Conservation (phyloP, 2,797 vertebrate species). For the Silurus lanzhouensis region DNA sequence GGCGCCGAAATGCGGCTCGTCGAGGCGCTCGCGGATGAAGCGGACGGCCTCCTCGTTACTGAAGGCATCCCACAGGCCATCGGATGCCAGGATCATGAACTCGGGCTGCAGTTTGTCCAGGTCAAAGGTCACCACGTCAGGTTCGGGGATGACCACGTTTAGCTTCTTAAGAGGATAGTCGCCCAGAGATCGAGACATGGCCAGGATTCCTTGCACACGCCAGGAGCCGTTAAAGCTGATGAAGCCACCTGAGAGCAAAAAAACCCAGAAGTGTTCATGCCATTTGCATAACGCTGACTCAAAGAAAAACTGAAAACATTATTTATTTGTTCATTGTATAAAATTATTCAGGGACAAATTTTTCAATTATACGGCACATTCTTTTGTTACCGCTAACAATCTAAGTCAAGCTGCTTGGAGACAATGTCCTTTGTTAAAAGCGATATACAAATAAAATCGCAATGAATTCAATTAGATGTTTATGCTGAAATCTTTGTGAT, state of each 20-base stretch:
- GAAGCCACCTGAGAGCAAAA: constrained; percentile 83
- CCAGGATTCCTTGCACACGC: constrained; percentile 96
- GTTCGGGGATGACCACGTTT: constrained; percentile 90
- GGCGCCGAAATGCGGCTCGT: constrained; percentile 95
- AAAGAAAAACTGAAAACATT: not conserved
- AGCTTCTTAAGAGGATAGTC: constrained; percentile 97
- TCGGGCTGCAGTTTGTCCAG: constrained; percentile 96
- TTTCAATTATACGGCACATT: too few species aligned
- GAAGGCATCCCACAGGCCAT: constrained; percentile 97
- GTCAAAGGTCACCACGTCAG: constrained; percentile 94
- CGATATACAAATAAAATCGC: too few species aligned
- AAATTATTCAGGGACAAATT: too few species aligned
- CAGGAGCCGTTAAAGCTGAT: constrained; percentile 98
- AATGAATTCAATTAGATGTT: too few species aligned
- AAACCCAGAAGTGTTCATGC: not conserved
- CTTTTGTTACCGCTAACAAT: too few species aligned
- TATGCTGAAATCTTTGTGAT: too few species aligned
- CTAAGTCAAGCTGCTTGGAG: too few species aligned
- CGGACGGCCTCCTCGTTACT: constrained; percentile 96
- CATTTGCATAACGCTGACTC: not conserved
- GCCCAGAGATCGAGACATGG: constrained; percentile 96
- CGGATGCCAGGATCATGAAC: constrained; percentile 97
- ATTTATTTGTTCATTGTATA: too few species aligned
- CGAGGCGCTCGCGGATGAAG: constrained; percentile 92
- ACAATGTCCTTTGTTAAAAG: too few species aligned